Base-by-base conservation (phyloP, 2,888 invertebrate genomes). In the Schizotus pectinicornis region DNA sequence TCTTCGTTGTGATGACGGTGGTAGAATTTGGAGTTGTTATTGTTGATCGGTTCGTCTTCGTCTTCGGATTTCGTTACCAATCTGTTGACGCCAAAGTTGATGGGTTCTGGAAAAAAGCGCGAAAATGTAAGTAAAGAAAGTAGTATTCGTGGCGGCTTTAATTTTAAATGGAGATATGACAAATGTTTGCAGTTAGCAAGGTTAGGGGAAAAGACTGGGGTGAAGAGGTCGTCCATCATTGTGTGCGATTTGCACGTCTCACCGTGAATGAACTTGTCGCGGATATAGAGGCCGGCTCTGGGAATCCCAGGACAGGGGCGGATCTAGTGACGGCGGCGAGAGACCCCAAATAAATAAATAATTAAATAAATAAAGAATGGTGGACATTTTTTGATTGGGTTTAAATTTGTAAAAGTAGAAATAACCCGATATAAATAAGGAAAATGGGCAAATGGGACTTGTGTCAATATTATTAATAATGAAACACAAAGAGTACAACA, bases 11-110 rank as follows among this genome's bases (percentile, higher is more conserved):
- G 78, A 74, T 67, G 66, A 41, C 73, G 80, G 77, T 31, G 77
- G 74, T 67, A 69, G 43, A 68, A 73, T 67, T 76, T 76, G 62
- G 68, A 77, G 63, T 84, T 82, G 66, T 85, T 83, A 67, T 80
- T 75, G 69, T 79, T 76, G 52, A 84, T 84, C 63, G 84, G 84
- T 62, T 88, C 87, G 48, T 88, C 88, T 22, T 84, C 85, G 56
- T 82, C 82, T 31, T 82, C 82, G 36, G 85, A 85, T 67, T 85
- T 85, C 32, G 52, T 56, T 38, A 94, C 90, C 67, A 94, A 81
- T 59, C 93, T 88, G 77, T 87, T 91, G 72, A 94, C 89, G 58
- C 93, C 92, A 72, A 93, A 94, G 72, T 92, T 92, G 72, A 93
- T 87, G 76, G 89, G 88, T 73, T 91, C 93, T 92, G 87, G 2